These are phyloP conservation scores for Trichosurus vulpecula DNA, from an alignment of 2,797 vertebrate species.

Conservation along the genomic window DNA sequence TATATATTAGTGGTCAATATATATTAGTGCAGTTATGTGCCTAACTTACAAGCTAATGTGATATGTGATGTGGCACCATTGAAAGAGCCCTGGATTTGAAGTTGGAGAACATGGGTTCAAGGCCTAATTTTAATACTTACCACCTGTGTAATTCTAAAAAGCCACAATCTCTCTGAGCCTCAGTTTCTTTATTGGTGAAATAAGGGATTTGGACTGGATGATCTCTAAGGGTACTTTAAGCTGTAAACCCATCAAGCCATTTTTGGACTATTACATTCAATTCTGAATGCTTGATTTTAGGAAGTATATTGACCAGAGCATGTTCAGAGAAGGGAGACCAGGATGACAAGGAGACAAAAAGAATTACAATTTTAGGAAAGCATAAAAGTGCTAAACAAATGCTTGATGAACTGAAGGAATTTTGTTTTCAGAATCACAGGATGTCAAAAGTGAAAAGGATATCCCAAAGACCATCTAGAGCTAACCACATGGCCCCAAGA, in stretches of 20 bases:
- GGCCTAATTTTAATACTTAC: not conserved
- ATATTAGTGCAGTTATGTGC: not conserved
- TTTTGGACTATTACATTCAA: not conserved
- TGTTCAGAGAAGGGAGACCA: not conserved
- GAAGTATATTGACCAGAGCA: not conserved
- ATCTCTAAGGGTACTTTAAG: not conserved
- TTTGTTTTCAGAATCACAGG: too few relatives aligned
- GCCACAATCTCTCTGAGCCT: not conserved
- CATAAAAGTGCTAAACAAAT: not conserved
- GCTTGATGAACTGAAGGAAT: too few relatives aligned
- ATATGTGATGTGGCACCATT: not conserved
- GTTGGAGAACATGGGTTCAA: not conserved
- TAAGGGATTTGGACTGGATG: not conserved
- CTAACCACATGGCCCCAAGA: too few relatives aligned
- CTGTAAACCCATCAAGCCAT: not conserved
- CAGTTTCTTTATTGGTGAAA: not conserved
- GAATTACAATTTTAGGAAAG: not conserved
- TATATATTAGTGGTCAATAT: not conserved
- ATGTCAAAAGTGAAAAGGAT: too few relatives aligned
- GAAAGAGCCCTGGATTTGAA: not conserved
- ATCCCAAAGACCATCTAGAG: too few relatives aligned
- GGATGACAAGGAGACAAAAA: too few relatives aligned
- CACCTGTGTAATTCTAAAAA: not conserved
- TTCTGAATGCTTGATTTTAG: not conserved
- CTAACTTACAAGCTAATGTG: not conserved